Evolutionary conservation across 2,797 vertebrate genomes (phyloP).

Genomic region (Spea hammondii): DNA sequence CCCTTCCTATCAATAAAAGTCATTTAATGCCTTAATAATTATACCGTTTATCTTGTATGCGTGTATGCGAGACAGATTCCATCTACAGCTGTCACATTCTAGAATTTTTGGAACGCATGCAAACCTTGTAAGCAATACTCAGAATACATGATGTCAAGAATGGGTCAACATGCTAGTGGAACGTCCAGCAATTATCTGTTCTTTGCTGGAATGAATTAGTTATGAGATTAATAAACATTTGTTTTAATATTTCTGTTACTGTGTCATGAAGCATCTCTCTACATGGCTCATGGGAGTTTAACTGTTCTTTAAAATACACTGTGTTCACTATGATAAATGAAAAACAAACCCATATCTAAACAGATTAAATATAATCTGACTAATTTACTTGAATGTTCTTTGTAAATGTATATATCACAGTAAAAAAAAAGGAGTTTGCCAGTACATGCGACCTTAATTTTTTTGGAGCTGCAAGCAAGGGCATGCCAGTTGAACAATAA

Average conservation of each 20-base stretch:
- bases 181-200: slow-evolving; percentile 22
- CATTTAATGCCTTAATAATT: too few relatives aligned
- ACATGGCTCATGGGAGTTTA: neutral
- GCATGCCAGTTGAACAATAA: too few relatives aligned
- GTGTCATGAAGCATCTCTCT: neutral
- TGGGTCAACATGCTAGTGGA: slow-evolving; percentile 17
- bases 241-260: slow-evolving; percentile 5
- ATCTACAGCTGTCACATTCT: neutral
- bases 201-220: neutral
- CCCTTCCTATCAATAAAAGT: too few relatives aligned
- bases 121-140: slow-evolving; percentile 14
- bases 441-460: too few relatives aligned
- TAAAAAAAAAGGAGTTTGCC: too few relatives aligned
- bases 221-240: neutral
- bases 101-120: slow-evolving; percentile 8
- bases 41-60: too few relatives aligned
- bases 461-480: too few relatives aligned
- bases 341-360: neutral
- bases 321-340: neutral
- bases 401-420: neutral
- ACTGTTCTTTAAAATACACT: neutral
- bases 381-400: neutral
- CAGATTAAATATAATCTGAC: neutral
- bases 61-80: too few relatives aligned
- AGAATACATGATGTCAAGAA: slow-evolving; percentile 19